Base-by-base conservation (phyloP, 2,113 vertebrate species). In the Istiophorus platypterus region DNA sequence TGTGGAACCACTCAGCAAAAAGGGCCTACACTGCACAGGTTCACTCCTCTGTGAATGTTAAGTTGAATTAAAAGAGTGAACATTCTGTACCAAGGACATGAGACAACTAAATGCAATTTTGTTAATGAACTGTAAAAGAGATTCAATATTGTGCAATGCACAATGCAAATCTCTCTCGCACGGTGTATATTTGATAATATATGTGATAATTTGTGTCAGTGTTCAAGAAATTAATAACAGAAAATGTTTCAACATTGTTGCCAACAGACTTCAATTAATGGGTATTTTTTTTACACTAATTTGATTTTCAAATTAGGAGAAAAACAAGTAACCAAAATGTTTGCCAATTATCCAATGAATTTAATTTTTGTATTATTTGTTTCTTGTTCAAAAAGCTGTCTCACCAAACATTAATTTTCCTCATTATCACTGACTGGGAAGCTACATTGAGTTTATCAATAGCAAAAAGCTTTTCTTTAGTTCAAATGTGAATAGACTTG, bases 1-100 rank as follows among this genome's bases (percentile, higher is more conserved):
- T 78, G 52, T 76, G 71, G 67, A 26, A 68, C 73, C 52, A 65
- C 37, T 49, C 4, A 67, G 47, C 51, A 61, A 58, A 84, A 73
- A 65, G 59, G 74, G 83, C 82, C 79, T 9, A 8, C 27, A 20
- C 54, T 56, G n/a, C 42, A 45, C 18, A 65, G 39, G 49, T 78
- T 82, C 18, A 75, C 13, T 74, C 17, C n/a, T 78, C 12, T 66
- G 17, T 52, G 52, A 82, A 57, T 14, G 51, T 29, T 20, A 15
- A 52, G 62, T 20, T 69, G 31, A 81, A 74, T 56, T 24, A 27
- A 61, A 76, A 62, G 11, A 70, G 64, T 56, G 29, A 49, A 67
- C 42, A 57, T 27, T 57, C 2, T 80, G 51, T 39, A 29, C 7
- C 27, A 81, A 59, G 20, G 61, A 78, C n/a, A 59, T 61, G 6